phyloP scores from a whole-genome alignment of 2,888 invertebrate genomes.

The Seira sanloemensis region DNA sequence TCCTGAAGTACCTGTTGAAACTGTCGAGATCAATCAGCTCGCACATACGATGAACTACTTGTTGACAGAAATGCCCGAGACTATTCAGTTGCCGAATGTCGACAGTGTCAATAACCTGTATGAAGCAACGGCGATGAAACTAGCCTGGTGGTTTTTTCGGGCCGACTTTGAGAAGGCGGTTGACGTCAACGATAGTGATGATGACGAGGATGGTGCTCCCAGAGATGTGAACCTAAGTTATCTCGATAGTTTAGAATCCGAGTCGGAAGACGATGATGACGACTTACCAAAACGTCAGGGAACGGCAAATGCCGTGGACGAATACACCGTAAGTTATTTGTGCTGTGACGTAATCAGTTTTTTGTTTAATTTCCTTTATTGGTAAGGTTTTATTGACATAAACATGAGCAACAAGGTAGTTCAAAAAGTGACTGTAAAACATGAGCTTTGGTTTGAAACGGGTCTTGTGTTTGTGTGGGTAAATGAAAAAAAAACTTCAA shows the following conservation, averaged over 20 bases:
- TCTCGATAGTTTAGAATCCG: neutral
- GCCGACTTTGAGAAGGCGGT: constrained; percentile 42
- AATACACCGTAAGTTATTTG: constrained; percentile 71
- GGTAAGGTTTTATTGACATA: neutral
- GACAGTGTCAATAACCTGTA: constrained; percentile 24
- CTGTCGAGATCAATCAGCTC: constrained; percentile 43
- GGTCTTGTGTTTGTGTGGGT: neutral
- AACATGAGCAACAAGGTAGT: constrained; percentile 1
- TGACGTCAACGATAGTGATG: constrained; percentile 5
- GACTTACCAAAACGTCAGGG: neutral
- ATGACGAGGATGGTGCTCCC: neutral
- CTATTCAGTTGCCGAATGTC: constrained; percentile 23
- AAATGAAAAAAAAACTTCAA: neutral
- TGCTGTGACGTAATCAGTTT: neutral
- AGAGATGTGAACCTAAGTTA: neutral
- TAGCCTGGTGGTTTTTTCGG: constrained; percentile 67
- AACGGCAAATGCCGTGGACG: constrained; percentile 33
- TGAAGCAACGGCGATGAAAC: constrained; percentile 51
- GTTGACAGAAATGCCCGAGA: neutral
- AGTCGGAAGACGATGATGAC: constrained; percentile 29
- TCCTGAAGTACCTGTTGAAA: constrained; percentile 46
- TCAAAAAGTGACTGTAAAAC: constrained; percentile 4
- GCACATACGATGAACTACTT: constrained; percentile 28
- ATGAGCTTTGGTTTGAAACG: neutral
- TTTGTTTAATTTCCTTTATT: neutral